Evolutionary conservation across 2,888 invertebrate species (phyloP).

Genomic region (Diplolepis rosae): DNA sequence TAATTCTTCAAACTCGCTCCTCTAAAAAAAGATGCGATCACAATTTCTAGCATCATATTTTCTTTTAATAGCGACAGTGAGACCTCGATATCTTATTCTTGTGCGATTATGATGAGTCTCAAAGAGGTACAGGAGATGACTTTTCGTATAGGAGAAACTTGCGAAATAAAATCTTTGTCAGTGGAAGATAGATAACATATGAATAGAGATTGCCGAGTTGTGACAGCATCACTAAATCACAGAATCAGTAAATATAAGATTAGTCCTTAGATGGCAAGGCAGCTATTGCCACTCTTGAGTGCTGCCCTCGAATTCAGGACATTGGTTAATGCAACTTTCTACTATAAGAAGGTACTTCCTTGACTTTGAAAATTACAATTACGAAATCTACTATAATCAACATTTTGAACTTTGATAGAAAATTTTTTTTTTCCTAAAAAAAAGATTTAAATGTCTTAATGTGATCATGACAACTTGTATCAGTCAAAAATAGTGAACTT

Average conservation of each 20-base stretch:
- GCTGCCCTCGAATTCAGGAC: neutral
- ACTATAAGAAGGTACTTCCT: slow-evolving; percentile 21
- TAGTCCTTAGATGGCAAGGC: slow-evolving; percentile 15
- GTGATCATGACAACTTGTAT: neutral
- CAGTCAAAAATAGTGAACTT: neutral
- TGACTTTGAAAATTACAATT: slow-evolving; percentile 1
- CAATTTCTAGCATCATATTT: slow-evolving; percentile 13
- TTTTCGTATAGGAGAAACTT: neutral
- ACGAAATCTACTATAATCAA: neutral
- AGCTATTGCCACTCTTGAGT: slow-evolving; percentile 6
- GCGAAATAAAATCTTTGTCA: neutral
- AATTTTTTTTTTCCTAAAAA: neutral
- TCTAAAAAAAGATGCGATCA: slow-evolving; percentile 18
- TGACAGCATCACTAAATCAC: slow-evolving; percentile 24
- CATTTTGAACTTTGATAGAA: neutral
- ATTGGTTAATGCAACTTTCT: slow-evolving; percentile 14
- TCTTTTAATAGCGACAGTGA: neutral
- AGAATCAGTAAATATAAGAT: slow-evolving; percentile 17
- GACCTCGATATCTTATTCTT: neutral
- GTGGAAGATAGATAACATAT: neutral
- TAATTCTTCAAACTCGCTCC: neutral
- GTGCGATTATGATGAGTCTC: neutral
- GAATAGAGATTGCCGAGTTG: slow-evolving; percentile 17
- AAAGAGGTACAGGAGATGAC: slow-evolving; percentile 1
- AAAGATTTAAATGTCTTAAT: neutral